phyloP scores from a whole-genome alignment of 2,888 invertebrate species.

The Poecilobothrus nobilitatus region DNA sequence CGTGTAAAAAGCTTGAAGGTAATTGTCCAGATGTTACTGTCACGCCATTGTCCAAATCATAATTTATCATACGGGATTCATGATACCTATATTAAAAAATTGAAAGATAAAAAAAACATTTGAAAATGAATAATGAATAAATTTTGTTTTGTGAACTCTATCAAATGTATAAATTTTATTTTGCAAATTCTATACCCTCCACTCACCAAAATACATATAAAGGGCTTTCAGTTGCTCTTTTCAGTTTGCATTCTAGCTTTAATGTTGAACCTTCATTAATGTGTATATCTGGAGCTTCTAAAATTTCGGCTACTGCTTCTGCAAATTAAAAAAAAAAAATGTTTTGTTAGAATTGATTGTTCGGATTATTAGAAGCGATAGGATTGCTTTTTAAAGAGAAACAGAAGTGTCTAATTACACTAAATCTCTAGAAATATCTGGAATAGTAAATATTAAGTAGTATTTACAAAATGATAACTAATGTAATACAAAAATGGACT shows the following conservation, averaged over 20 bases:
- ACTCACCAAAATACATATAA: conserved; percentile 44
- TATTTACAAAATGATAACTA: too few species aligned
- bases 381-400: too few species aligned
- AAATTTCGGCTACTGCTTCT: conserved; percentile 44
- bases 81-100: conserved; percentile 32
- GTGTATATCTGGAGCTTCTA: conserved; percentile 42
- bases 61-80: conserved; percentile 24
- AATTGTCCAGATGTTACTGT: conserved; percentile 28
- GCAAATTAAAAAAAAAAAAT: neutral
- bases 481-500: too few species aligned
- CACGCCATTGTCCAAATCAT: conserved; percentile 21
- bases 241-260: conserved; percentile 41
- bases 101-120: conserved; percentile 35
- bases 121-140: conserved; percentile 14
- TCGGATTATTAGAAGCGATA: too few species aligned
- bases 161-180: too few species aligned
- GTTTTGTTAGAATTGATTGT: too few species aligned
- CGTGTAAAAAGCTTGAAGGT: conserved; percentile 54
- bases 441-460: too few species aligned
- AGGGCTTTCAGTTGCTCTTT: conserved; percentile 43
- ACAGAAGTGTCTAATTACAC: too few species aligned
- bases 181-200: too few species aligned
- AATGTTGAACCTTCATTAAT: conserved; percentile 43
- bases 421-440: too few species aligned
- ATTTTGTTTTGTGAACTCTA: conserved; percentile 33